phyloP scores from a whole-genome alignment of 2,797 vertebrate species.

The Pygocentrus nattereri region DNA sequence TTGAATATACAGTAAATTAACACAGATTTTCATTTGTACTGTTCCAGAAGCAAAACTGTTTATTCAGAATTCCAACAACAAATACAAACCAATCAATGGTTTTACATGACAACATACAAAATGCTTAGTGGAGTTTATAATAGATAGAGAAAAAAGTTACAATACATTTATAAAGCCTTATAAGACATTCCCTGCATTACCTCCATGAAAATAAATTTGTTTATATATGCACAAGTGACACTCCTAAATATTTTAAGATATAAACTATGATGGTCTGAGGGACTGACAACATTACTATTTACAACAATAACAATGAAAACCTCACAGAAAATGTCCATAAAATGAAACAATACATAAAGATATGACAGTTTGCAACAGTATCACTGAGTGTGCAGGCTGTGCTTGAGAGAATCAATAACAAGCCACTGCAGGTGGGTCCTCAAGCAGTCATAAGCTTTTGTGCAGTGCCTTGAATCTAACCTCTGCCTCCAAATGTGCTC shows the following conservation, averaged over 20 bases:
- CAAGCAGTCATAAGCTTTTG: too few species aligned
- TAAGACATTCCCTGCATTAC: too few species aligned
- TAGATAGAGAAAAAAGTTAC: not conserved
- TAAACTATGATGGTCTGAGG: not conserved
- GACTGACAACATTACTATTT: not conserved
- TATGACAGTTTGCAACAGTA: not conserved
- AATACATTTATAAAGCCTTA: not conserved
- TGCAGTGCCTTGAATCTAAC: too few species aligned
- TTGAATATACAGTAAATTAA: not conserved
- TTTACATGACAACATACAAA: not conserved
- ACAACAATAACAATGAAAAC: not conserved
- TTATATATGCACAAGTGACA: not conserved
- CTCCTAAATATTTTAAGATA: not conserved
- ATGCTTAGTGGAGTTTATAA: too few species aligned
- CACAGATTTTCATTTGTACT: not conserved
- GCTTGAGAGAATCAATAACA: not conserved
- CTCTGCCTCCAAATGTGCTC: too few species aligned
- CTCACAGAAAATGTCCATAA: not conserved
- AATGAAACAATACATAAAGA: not conserved
- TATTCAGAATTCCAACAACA: conserved; percentile 3
- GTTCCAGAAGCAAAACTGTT: not conserved
- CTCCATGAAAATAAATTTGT: too few species aligned
- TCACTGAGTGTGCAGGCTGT: not conserved
- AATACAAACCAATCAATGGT: not conserved
- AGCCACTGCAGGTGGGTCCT: too few species aligned